phyloP scores from a whole-genome alignment of 2,888 invertebrate species.

The Thera britannica region DNA sequence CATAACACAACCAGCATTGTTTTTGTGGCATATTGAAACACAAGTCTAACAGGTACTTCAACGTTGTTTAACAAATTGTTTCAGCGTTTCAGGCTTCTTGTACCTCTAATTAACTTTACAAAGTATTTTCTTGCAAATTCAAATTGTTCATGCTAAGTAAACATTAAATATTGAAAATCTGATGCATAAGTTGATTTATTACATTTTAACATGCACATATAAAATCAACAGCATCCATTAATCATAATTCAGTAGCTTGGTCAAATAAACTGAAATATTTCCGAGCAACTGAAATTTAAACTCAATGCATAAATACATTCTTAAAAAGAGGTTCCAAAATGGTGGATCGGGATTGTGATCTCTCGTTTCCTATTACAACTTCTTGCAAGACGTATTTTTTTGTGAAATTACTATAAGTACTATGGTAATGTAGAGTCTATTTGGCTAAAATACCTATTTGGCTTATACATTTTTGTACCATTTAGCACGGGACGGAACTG shows the following conservation, averaged over 20 bases:
- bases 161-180: not conserved
- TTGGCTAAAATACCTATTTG: too few species aligned
- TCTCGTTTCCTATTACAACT: too few species aligned
- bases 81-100: not conserved
- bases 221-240: not conserved
- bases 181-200: constrained; percentile 13
- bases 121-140: constrained; percentile 7
- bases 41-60: not conserved
- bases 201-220: constrained; percentile 19
- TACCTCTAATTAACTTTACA: not conserved
- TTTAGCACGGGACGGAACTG: too few species aligned
- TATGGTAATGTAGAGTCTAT: too few species aligned
- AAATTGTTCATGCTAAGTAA: not conserved
- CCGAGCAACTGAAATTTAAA: constrained; percentile 1
- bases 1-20: too few species aligned
- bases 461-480: too few species aligned
- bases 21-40: not conserved
- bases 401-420: too few species aligned
- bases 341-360: not conserved
- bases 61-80: not conserved
- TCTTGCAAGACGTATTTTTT: too few species aligned
- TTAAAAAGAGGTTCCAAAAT: not conserved
- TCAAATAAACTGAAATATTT: not conserved
- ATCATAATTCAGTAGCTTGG: constrained; percentile 1
- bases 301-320: constrained; percentile 14